phyloP scores from a whole-genome alignment of 2,888 invertebrate species.

The Eristalis pertinax region DNA sequence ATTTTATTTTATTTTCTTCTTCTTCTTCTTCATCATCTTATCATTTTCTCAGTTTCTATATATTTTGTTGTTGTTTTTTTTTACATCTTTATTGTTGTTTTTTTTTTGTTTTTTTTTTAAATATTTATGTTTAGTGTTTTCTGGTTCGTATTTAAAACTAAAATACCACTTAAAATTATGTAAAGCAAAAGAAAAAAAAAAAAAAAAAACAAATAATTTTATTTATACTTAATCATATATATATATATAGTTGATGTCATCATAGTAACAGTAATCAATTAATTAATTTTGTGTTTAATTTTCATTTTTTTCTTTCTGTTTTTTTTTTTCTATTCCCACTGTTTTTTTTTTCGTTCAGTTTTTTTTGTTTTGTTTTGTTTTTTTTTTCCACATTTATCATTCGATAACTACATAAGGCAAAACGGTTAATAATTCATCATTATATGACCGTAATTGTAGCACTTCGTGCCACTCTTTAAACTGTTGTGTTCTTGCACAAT shows the following conservation, averaged over 20 bases:
- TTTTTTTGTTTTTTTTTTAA: constrained; percentile 20
- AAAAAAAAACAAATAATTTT: constrained; percentile 32
- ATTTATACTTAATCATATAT: constrained; percentile 30
- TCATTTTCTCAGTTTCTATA: constrained; percentile 49
- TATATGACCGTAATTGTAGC: constrained; percentile 87
- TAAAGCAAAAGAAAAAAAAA: too few species aligned
- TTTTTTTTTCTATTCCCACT: not conserved
- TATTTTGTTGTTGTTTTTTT: constrained; percentile 37
- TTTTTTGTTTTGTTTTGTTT: not conserved
- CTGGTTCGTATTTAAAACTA: constrained; percentile 36
- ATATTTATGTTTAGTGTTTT: constrained; percentile 15
- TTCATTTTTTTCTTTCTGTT: too few species aligned
- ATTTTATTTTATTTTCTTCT: constrained; percentile 33
- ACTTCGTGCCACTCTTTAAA: constrained; percentile 97
- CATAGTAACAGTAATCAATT: constrained; percentile 52
- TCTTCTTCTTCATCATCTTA: too few species aligned
- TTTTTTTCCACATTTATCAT: constrained; percentile 81
- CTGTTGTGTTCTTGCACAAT: constrained; percentile 75
- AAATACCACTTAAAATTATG: constrained; percentile 51
- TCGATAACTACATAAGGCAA: constrained; percentile 98
- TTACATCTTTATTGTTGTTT: too few species aligned
- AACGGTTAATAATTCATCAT: constrained; percentile 92
- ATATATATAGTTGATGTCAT: constrained; percentile 52
- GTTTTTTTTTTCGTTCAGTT: constrained; percentile 9
- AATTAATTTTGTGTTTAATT: constrained; percentile 25